phyloP scores from a whole-genome alignment of 2,113 vertebrate genomes.

The Indicator indicator region DNA sequence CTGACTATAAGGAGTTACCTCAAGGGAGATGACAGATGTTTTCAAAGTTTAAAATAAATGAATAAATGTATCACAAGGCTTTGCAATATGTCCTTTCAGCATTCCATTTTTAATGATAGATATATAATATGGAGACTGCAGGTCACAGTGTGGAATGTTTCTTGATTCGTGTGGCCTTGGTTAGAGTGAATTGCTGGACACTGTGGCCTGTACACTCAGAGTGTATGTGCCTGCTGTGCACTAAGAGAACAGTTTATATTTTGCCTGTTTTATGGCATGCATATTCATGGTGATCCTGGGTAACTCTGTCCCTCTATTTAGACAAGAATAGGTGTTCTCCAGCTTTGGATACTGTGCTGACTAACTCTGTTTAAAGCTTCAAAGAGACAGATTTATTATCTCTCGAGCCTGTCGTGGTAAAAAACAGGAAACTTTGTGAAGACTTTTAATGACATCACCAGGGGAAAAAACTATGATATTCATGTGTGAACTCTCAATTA shows the following conservation, averaged over 20 bases:
- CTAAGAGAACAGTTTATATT: background rate
- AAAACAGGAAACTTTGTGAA: background rate
- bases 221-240: background rate
- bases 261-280: background rate
- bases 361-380: background rate
- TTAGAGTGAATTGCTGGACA: background rate
- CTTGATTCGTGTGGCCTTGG: background rate
- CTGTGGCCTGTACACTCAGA: background rate
- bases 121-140: background rate
- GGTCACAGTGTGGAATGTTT: background rate
- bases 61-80: background rate
- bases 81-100: background rate
- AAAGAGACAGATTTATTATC: background rate
- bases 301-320: background rate
- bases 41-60: background rate
- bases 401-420: background rate
- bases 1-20: background rate
- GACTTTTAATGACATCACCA: background rate
- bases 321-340: background rate
- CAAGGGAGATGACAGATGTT: slow-evolving; percentile 1
- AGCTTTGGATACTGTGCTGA: background rate
- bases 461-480: background rate
- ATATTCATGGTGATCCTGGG: background rate
- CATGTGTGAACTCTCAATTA: background rate
- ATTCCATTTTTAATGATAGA: background rate